Evolutionary conservation across 2,113 vertebrate species (phyloP).

Genomic region (Thunnus maccoyii): DNA sequence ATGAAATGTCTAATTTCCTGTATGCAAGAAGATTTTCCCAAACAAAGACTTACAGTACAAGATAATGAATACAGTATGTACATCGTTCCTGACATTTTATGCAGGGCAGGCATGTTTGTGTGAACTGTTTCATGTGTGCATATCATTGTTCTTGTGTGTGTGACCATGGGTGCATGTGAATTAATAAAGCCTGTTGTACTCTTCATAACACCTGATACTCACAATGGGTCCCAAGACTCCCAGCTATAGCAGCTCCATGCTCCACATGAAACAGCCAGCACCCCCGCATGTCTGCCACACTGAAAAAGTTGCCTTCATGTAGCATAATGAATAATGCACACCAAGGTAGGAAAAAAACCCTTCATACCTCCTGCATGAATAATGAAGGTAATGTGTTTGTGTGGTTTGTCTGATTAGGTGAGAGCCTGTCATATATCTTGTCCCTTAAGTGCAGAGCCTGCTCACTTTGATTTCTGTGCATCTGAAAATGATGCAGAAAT

Average conservation of each 20-base stretch:
- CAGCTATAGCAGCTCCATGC: constrained; percentile 38
- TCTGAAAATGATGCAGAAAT: constrained; percentile 69
- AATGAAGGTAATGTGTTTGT: constrained; percentile 60
- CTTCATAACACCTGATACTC: constrained; percentile 47
- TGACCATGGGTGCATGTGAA: constrained; percentile 40
- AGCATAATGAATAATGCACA: constrained; percentile 74
- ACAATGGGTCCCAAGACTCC: constrained; percentile 45
- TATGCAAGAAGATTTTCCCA: not conserved
- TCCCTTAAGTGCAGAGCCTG: constrained; percentile 43
- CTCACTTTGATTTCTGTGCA: constrained; percentile 56
- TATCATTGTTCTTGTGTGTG: constrained; percentile 18
- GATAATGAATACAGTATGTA: constrained; percentile 13
- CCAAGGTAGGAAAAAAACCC: not conserved
- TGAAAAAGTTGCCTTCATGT: constrained; percentile 56
- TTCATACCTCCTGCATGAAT: constrained; percentile 52
- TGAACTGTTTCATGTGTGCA: constrained; percentile 11
- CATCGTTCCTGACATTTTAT: not conserved
- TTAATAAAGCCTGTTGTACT: constrained; percentile 50
- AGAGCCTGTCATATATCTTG: constrained; percentile 39
- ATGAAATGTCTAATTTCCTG: too few species aligned
- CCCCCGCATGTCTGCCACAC: constrained; percentile 33
- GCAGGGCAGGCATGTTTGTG: not conserved
- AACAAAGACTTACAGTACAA: not conserved
- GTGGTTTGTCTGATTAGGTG: constrained; percentile 67
- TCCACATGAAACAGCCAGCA: constrained; percentile 51